Percentiles rank a stretch among this genome's conserved stretches.
Conservation (phyloP, 2,113 vertebrate genomes). For the Prochilodus magdalenae region DNA sequence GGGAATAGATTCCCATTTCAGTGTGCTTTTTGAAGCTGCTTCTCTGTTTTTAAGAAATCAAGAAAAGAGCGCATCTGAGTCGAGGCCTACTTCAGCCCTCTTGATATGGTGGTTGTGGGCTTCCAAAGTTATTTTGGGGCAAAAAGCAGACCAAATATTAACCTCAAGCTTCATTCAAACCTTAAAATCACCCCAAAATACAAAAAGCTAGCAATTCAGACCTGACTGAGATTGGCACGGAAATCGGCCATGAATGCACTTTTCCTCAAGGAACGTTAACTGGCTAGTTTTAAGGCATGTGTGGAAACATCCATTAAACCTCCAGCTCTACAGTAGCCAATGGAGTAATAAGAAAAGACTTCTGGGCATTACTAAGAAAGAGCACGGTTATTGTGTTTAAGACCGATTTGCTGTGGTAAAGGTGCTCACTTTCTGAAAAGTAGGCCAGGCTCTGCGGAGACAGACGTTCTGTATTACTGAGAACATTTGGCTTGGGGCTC, state of each 20-base stretch:
- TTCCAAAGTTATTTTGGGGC: not conserved
- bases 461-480: not conserved
- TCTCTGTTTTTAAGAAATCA: constrained; percentile 40
- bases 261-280: not conserved
- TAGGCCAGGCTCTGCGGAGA: constrained; percentile 10
- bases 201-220: not conserved
- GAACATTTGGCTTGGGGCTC: constrained; percentile 24
- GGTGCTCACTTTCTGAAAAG: constrained; percentile 13
- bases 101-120: not conserved
- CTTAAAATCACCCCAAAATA: not conserved
- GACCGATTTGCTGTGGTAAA: constrained; percentile 10
- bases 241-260: not conserved
- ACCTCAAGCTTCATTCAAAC: not conserved
- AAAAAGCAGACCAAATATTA: not conserved
- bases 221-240: not conserved
- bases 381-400: not conserved
- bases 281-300: not conserved
- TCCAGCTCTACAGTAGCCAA: not conserved
- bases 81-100: constrained; percentile 18
- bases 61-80: constrained; percentile 30
- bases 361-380: not conserved
- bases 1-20: constrained; percentile 48
- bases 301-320: not conserved
- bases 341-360: not conserved
- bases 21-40: constrained; percentile 35